phyloP scores from a whole-genome alignment of 37 sponge, comb jelly and placozoan species.

The Bolinopsis microptera region DNA sequence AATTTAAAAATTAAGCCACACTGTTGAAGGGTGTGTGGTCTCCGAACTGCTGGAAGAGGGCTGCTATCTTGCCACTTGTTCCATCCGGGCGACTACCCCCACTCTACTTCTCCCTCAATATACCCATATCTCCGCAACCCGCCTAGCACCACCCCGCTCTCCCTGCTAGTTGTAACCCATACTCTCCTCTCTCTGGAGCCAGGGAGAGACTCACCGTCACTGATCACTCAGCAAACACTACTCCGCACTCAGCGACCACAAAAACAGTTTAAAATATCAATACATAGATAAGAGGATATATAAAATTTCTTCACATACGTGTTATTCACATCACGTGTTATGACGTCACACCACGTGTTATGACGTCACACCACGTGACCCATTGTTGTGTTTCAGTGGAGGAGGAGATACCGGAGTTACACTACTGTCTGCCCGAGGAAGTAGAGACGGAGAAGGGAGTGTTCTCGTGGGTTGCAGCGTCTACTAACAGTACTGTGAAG shows the following conservation, averaged over 20 bases:
- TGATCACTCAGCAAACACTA: no score
- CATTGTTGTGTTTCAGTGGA: neutral
- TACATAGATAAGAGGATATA: no score
- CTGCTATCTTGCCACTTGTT: neutral
- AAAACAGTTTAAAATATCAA: no score
- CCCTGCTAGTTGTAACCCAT: no score
- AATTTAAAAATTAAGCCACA: neutral
- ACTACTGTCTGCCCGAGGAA: neutral
- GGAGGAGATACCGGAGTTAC: neutral
- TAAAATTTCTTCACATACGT: no score
- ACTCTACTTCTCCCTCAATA: neutral
- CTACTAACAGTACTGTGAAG: neutral
- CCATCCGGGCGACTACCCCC: neutral
- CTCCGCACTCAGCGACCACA: no score
- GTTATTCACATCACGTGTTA: neutral
- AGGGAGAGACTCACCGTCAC: no score
- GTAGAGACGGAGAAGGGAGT: constrained; percentile 22
- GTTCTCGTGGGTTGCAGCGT: constrained; percentile 27
- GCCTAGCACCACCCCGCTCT: no score
- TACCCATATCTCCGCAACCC: neutral
- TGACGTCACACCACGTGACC: neutral
- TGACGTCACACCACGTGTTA: neutral
- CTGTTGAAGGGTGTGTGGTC: neutral
- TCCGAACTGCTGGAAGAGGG: neutral
- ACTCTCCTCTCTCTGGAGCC: no score